Evolutionary conservation across 2,888 invertebrate species (phyloP).

Genomic region (Dolichopus griseipennis): DNA sequence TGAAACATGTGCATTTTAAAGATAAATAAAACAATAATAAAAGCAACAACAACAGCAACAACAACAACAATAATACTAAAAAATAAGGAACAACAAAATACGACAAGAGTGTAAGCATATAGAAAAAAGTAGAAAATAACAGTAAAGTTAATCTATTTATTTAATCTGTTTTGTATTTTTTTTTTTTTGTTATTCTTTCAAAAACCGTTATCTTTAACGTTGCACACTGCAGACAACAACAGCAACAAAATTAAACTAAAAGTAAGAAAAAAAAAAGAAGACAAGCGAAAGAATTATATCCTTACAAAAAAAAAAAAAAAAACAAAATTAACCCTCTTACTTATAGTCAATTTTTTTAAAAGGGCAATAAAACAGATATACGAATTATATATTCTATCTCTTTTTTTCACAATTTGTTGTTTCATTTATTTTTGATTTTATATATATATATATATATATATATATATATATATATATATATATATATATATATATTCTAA

Average conservation of each 20-base stretch:
- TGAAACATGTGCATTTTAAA: conserved; percentile 11
- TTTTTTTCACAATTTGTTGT: too few relatives aligned
- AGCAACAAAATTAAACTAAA: background rate
- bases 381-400: too few relatives aligned
- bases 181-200: too few relatives aligned
- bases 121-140: conserved; percentile 37
- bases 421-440: too few relatives aligned
- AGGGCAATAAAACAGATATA: too few relatives aligned
- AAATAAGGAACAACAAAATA: conserved; percentile 11
- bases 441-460: too few relatives aligned
- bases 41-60: background rate
- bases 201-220: conserved; percentile 10
- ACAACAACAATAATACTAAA: background rate
- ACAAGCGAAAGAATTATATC: conserved; percentile 14
- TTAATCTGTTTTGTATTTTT: conserved; percentile 9
- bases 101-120: too few relatives aligned
- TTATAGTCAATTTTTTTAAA: too few relatives aligned
- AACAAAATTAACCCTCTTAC: too few relatives aligned
- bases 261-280: conserved; percentile 23
- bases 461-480: too few relatives aligned
- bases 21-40: background rate
- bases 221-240: conserved; percentile 13
- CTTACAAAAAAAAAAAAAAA: too few relatives aligned
- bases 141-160: conserved; percentile 27
- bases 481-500: too few relatives aligned